Conservation (phyloP, 1,140 invertebrate genomes). For the Pantala flavescens region DNA sequence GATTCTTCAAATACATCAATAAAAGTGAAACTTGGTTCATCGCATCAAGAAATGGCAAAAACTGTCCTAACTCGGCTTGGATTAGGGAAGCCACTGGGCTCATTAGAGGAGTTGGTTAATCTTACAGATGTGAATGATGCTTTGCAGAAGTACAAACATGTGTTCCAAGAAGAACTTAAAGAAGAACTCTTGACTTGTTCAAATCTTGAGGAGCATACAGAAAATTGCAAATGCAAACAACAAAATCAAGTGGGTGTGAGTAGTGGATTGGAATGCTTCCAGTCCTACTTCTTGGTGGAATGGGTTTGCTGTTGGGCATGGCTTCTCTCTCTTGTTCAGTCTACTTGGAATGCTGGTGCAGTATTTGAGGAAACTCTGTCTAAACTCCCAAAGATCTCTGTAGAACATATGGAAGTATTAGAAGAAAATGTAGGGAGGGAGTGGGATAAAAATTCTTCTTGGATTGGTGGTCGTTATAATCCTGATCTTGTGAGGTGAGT, state of each 20-base stretch:
- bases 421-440: background rate
- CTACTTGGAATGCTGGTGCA: conserved; percentile 27
- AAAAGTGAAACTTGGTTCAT: background rate
- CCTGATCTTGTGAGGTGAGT: background rate
- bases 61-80: conserved; percentile 7
- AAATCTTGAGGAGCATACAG: background rate
- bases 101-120: background rate
- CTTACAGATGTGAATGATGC: background rate
- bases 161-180: background rate
- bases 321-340: conserved; percentile 36
- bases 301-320: conserved; percentile 44
- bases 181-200: background rate
- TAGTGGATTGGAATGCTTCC: conserved; percentile 26
- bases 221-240: background rate
- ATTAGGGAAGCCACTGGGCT: background rate
- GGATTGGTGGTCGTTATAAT: background rate
- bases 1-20: background rate
- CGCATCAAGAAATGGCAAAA: background rate
- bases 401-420: background rate
- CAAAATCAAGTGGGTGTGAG: background rate
- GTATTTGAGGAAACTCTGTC: conserved; percentile 31
- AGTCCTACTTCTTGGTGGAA: conserved; percentile 41
- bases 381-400: conserved; percentile 17
- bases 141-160: background rate
- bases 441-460: background rate